Conservation (phyloP, 2,888 invertebrate genomes). For the Dasysyrphus albostriatus region DNA sequence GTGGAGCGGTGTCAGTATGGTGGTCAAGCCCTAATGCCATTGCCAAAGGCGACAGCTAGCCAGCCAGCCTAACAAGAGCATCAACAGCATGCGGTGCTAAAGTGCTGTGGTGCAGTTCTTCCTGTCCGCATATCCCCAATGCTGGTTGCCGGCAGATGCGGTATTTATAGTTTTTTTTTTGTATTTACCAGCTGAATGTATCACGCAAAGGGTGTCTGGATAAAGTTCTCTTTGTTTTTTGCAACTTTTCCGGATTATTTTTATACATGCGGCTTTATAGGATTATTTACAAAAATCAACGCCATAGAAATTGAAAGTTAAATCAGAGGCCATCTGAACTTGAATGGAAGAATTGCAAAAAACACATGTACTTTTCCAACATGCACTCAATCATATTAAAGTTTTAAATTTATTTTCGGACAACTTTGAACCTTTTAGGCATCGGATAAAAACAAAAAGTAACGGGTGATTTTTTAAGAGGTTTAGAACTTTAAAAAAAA, state of each 20-base stretch:
- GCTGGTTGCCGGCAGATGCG: constrained; percentile 54
- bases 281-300: constrained; percentile 10
- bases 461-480: too few species aligned
- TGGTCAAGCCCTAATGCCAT: constrained; percentile 42
- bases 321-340: constrained; percentile 39
- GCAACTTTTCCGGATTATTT: neutral
- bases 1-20: neutral
- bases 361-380: neutral
- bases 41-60: neutral
- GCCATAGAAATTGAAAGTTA: constrained; percentile 60
- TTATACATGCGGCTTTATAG: constrained; percentile 12
- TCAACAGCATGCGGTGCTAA: constrained; percentile 22
- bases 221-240: constrained; percentile 2
- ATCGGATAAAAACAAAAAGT: too few species aligned
- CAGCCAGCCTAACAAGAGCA: constrained; percentile 24
- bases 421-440: neutral
- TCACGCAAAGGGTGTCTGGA: constrained; percentile 63
- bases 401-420: neutral
- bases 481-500: too few species aligned
- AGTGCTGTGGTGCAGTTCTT: constrained; percentile 23
- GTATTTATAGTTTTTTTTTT: constrained; percentile 39
- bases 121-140: constrained; percentile 29
- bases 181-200: constrained; percentile 47
- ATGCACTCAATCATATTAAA: neutral
- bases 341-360: neutral